phyloP scores from a whole-genome alignment of 2,113 vertebrate species.

The Oreochromis spilurus region DNA sequence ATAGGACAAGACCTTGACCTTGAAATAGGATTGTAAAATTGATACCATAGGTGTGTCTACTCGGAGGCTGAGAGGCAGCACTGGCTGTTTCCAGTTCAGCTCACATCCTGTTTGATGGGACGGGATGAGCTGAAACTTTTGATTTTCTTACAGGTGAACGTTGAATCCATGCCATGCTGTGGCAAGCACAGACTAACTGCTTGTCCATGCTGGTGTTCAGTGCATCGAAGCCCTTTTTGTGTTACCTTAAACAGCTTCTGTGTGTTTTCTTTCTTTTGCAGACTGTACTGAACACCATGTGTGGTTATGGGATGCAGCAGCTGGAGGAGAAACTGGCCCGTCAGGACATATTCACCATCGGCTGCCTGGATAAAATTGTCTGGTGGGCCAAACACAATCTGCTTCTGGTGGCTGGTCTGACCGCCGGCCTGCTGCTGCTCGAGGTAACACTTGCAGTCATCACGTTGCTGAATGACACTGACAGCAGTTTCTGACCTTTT shows the following conservation, averaged over 20 bases:
- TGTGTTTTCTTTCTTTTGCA: neutral
- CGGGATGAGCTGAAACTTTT: neutral
- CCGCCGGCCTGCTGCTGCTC: slow-evolving; percentile 40
- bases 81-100: neutral
- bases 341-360: slow-evolving; percentile 22
- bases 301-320: slow-evolving; percentile 56
- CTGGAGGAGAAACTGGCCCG: neutral
- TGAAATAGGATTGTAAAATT: neutral
- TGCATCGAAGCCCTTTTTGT: neutral
- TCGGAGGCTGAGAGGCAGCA: neutral
- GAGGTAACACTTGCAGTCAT: slow-evolving; percentile 28
- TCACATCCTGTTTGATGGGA: neutral
- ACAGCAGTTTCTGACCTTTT: neutral
- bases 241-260: rapidly evolving
- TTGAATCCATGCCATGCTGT: neutral
- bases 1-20: no score
- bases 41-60: rapidly evolving
- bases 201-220: neutral
- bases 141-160: neutral
- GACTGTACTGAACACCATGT: slow-evolving; percentile 69
- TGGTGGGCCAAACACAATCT: slow-evolving; percentile 52
- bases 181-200: neutral
- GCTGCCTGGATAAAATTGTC: slow-evolving; percentile 54
- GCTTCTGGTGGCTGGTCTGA: slow-evolving; percentile 51
- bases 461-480: neutral